phyloP scores from a whole-genome alignment of 2,797 vertebrate species.

The Podarcis lilfordi region DNA sequence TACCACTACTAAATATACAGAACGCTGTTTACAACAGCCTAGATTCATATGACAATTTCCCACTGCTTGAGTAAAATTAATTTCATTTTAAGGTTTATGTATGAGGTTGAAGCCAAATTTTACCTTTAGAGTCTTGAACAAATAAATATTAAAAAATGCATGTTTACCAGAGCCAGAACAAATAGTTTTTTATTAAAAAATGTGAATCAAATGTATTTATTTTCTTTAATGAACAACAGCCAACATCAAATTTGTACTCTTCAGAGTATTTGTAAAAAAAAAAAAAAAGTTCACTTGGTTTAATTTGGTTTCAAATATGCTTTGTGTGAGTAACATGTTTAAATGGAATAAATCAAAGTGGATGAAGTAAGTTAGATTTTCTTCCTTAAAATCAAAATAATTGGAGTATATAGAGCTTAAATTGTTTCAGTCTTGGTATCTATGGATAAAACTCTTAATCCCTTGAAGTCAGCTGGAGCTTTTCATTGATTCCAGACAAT shows the following conservation, averaged over 20 bases:
- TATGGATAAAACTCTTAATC: neutral
- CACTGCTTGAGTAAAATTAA: neutral
- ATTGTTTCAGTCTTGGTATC: neutral
- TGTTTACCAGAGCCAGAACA: constrained; percentile 21
- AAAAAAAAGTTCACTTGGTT: neutral
- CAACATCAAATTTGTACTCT: constrained; percentile 5
- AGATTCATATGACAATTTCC: neutral
- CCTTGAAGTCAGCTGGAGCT: neutral
- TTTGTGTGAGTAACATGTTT: constrained; percentile 1
- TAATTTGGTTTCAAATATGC: constrained; percentile 22
- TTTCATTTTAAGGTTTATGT: constrained; percentile 5
- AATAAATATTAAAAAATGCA: constrained; percentile 12
- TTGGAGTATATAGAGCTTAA: neutral
- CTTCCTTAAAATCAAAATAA: constrained; percentile 6
- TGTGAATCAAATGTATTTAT: constrained; percentile 12
- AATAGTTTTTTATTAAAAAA: neutral
- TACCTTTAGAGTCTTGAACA: constrained; percentile 5
- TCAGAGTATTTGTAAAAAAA: constrained; percentile 7
- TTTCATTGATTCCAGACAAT: neutral
- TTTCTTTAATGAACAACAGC: constrained; percentile 12
- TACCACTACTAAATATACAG: neutral
- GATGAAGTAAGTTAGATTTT: constrained; percentile 6
- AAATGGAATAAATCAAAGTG: constrained; percentile 16
- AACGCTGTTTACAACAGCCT: neutral
- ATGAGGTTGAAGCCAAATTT: neutral